Evolutionary conservation across 2,113 vertebrate species (phyloP).

Genomic region (Halichoerus grypus): DNA sequence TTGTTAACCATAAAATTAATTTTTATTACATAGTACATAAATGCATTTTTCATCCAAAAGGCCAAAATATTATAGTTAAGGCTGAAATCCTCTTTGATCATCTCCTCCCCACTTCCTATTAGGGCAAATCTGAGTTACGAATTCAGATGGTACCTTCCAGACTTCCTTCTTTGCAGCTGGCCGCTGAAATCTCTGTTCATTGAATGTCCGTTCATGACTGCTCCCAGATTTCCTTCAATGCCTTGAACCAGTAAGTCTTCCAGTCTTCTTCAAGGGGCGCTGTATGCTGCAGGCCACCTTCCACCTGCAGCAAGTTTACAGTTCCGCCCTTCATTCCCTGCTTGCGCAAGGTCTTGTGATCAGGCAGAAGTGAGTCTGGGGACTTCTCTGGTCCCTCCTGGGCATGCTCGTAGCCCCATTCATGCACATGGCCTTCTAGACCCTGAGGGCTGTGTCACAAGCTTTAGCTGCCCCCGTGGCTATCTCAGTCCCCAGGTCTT

Average conservation of each 20-base stretch:
- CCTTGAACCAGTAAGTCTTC: background rate
- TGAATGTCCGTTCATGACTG: background rate
- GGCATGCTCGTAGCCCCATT: background rate
- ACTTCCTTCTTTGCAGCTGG: background rate
- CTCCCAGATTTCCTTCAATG: background rate
- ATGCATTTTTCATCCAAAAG: background rate
- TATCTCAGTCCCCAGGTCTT: background rate
- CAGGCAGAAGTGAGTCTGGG: background rate
- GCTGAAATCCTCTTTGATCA: background rate
- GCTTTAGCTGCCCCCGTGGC: background rate
- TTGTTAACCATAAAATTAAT: background rate
- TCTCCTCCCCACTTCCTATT: background rate
- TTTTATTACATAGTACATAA: background rate
- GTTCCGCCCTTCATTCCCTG: background rate
- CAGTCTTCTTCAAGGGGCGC: background rate
- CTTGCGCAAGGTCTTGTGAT: background rate
- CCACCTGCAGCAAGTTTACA: background rate
- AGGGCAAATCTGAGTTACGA: background rate
- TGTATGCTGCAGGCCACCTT: background rate
- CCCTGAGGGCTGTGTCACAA: background rate
- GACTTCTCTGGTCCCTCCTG: background rate
- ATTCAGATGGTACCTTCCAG: background rate
- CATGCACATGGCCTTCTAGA: background rate
- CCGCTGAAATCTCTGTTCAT: background rate
- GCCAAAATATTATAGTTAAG: background rate